These are phyloP conservation scores for Aeoliscus strigatus DNA, from an alignment of 2,797 vertebrate genomes.

Conservation along the genomic window DNA sequence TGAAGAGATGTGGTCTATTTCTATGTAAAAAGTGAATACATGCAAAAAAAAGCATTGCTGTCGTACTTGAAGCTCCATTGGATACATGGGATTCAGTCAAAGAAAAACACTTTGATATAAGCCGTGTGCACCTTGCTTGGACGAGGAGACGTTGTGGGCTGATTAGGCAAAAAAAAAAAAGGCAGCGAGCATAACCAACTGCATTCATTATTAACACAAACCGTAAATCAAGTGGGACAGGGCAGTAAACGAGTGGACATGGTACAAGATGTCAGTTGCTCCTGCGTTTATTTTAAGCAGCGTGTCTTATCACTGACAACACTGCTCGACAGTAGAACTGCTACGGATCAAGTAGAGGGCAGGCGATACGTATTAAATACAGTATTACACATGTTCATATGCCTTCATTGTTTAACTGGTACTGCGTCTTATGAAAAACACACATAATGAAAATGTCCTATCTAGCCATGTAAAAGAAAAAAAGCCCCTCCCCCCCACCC, in stretches of 20 bases:
- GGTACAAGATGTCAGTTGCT: conserved; percentile 20
- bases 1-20: conserved; percentile 55
- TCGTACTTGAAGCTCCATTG: conserved; percentile 28
- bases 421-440: too few species aligned
- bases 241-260: conserved; percentile 23
- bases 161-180: conserved; percentile 50
- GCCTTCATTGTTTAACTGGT: too few species aligned
- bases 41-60: conserved; percentile 56
- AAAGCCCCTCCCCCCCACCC: too few species aligned
- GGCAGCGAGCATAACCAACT: conserved; percentile 66
- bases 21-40: conserved; percentile 54
- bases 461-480: too few species aligned
- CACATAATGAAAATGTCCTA: too few species aligned
- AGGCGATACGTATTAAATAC: too few species aligned
- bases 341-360: too few species aligned
- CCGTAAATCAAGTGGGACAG: conserved; percentile 56
- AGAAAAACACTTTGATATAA: conserved; percentile 34
- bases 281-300: conserved; percentile 2
- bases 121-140: conserved; percentile 49
- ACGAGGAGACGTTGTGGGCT: conserved; percentile 39
- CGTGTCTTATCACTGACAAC: conserved; percentile 9
- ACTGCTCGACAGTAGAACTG: background rate
- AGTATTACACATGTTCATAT: too few species aligned
- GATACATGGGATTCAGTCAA: conserved; percentile 26
- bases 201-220: conserved; percentile 58